A percentile compares a stretch with the other conserved stretches of the same genome.
phyloP scores from a whole-genome alignment of 2,113 vertebrate species.

The Microtus richardsoni region DNA sequence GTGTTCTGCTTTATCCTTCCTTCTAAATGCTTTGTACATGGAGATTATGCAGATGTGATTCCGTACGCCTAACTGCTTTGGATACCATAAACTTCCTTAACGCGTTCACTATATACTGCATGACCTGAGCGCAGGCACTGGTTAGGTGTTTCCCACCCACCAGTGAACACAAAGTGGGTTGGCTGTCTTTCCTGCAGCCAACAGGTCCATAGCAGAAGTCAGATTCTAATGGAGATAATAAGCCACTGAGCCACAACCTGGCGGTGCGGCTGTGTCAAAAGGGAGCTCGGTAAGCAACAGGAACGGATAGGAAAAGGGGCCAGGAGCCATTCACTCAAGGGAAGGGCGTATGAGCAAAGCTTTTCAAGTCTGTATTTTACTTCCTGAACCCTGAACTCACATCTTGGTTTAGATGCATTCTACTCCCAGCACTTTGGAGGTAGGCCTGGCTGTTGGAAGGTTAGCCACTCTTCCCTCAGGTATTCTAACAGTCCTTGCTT shows the following conservation, averaged over 20 bases:
- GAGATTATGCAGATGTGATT: background rate
- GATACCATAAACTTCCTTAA: background rate
- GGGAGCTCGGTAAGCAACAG: background rate
- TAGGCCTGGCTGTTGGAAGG: background rate
- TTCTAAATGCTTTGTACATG: background rate
- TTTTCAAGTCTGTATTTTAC: background rate
- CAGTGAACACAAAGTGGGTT: background rate
- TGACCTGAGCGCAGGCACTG: background rate
- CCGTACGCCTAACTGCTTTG: background rate
- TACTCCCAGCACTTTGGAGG: background rate
- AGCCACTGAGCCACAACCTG: background rate
- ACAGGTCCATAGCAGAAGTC: background rate
- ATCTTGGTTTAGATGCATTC: background rate
- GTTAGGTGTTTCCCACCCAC: background rate
- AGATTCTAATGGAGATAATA: background rate
- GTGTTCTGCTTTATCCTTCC: background rate
- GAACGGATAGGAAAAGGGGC: accelerated
- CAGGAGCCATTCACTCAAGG: background rate
- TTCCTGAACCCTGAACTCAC: background rate
- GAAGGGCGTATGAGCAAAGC: background rate
- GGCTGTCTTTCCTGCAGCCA: background rate
- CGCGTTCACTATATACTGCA: background rate
- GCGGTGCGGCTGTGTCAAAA: background rate
- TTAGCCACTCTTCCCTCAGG: background rate
- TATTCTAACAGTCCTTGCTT: too few species aligned